Evolutionary conservation across 2,797 vertebrate species (phyloP).

Genomic region (Cirrhinus mrigala): DNA sequence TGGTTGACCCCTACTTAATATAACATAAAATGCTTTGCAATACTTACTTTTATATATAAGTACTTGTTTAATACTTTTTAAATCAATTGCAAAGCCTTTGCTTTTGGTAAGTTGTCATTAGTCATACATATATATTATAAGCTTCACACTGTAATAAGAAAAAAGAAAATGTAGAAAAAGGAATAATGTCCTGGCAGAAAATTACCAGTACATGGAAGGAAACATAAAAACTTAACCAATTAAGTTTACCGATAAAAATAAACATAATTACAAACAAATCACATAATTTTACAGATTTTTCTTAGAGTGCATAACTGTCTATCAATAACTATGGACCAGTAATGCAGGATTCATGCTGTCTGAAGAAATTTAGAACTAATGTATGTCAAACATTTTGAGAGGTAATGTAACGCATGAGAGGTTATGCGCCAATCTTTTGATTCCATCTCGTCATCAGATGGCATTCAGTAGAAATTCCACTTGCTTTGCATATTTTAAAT

Average conservation of each 20-base stretch:
- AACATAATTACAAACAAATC: not conserved
- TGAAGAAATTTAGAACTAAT: not conserved
- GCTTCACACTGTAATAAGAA: not conserved
- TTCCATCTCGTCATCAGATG: not conserved
- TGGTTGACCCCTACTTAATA: not conserved
- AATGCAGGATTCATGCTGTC: not conserved
- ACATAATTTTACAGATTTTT: not conserved
- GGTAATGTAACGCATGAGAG: not conserved
- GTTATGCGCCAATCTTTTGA: not conserved
- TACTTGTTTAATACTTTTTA: not conserved
- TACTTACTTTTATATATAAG: not conserved
- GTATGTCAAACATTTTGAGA: too few relatives aligned
- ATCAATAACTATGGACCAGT: too few relatives aligned
- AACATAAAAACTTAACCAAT: not conserved
- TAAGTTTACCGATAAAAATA: not conserved
- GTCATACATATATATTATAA: not conserved
- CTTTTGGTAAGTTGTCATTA: not conserved
- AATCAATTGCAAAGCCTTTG: not conserved
- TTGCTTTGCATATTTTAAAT: slow-evolving; percentile 7
- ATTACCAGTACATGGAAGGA: not conserved
- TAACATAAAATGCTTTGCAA: not conserved
- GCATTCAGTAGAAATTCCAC: slow-evolving; percentile 27
- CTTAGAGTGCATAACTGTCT: not conserved
- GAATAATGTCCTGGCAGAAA: not conserved
- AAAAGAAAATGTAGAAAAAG: not conserved